These are phyloP conservation scores for Andrena camellia DNA, from an alignment of 2,888 invertebrate species.

Conservation along the genomic window DNA sequence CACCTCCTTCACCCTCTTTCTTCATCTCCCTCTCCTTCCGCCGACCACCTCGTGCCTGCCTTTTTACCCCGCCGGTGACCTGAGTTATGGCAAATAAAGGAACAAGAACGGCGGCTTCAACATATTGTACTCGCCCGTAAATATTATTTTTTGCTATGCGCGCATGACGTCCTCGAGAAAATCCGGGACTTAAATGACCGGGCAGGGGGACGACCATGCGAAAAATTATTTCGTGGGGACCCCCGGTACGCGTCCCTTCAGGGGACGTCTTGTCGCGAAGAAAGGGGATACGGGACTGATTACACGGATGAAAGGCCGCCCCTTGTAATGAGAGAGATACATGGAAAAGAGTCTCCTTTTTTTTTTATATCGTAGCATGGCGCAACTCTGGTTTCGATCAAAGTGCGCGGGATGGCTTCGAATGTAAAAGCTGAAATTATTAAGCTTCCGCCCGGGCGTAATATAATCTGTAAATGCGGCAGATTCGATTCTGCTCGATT, in stretches of 20 bases:
- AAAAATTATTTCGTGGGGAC: constrained; percentile 41
- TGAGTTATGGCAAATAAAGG: constrained; percentile 71
- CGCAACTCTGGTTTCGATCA: too few relatives aligned
- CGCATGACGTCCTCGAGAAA: constrained; percentile 58
- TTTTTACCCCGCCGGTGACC: constrained; percentile 43
- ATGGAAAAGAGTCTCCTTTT: too few relatives aligned
- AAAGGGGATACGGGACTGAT: constrained; percentile 35
- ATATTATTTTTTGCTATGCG: constrained; percentile 62
- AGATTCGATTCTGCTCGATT: constrained; percentile 33
- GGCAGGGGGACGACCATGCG: constrained; percentile 9
- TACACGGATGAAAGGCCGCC: constrained; percentile 16
- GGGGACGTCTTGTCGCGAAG: constrained; percentile 28
- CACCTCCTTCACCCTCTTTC: constrained; percentile 17
- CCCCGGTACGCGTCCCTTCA: constrained; percentile 37
- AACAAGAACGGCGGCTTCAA: constrained; percentile 55
- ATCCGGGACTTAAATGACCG: constrained; percentile 59
- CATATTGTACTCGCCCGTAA: constrained; percentile 65
- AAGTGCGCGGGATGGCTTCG: neutral
- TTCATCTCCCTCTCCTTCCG: neutral
- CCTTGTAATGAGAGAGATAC: constrained; percentile 45
- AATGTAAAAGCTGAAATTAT: neutral
- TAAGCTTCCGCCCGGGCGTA: constrained; percentile 10
- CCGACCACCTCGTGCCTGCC: constrained; percentile 10
- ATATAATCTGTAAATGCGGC: constrained; percentile 40
- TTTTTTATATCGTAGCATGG: too few relatives aligned